These are phyloP conservation scores for Pogonognathellus flavescens DNA, from an alignment of 1,140 invertebrate species.

Conservation along the genomic window DNA sequence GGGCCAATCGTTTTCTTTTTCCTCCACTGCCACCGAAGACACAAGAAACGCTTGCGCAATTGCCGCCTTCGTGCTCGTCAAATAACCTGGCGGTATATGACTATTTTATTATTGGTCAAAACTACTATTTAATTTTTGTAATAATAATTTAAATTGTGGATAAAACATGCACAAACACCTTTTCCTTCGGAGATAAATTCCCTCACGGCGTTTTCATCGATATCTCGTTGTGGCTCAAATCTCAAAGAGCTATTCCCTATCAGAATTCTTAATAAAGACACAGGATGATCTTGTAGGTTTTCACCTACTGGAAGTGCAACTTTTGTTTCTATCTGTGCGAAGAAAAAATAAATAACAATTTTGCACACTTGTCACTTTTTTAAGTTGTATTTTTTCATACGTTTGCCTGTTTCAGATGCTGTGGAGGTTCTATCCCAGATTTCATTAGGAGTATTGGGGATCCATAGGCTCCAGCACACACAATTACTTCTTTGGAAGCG, in stretches of 20 bases:
- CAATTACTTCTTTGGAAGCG: conserved; percentile 67
- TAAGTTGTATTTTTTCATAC: not conserved
- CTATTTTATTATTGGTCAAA: not conserved
- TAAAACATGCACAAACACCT: not conserved
- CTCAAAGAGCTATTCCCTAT: not conserved
- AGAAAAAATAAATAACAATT: too few relatives aligned
- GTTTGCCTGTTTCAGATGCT: conserved; percentile 67
- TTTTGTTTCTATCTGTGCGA: not conserved
- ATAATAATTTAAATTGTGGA: too few relatives aligned
- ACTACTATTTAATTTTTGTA: too few relatives aligned
- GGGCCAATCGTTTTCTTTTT: conserved; percentile 25
- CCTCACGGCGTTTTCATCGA: not conserved
- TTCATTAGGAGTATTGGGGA: conserved; percentile 69
- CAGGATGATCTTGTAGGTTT: conserved; percentile 70
- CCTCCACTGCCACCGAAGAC: conserved; percentile 15
- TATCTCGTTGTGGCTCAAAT: not conserved
- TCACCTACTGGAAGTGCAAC: conserved; percentile 72
- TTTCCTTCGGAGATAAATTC: not conserved
- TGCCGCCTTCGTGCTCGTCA: too few relatives aligned
- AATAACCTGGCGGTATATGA: conserved; percentile 5
- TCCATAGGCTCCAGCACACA: conserved; percentile 67
- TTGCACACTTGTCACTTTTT: too few relatives aligned
- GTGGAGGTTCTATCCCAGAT: conserved; percentile 70
- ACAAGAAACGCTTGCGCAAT: conserved; percentile 32
- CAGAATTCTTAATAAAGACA: not conserved